Evolutionary conservation across 2,113 vertebrate genomes (phyloP), one percentile per base, ranked within the genome.

Genomic region (Cynoglossus semilaevis): DNA sequence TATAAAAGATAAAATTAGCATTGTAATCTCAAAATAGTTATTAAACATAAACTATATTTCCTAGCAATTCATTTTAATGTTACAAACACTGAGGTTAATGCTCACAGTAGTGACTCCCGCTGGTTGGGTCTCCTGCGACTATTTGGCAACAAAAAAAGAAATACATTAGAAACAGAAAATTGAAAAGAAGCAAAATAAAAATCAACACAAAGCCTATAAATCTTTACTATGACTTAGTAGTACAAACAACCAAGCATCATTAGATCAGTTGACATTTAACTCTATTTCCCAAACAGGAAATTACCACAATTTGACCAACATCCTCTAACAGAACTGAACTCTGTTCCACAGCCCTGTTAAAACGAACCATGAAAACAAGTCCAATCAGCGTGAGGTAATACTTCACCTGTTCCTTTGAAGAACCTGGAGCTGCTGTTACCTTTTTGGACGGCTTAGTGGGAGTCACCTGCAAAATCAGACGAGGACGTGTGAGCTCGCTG

Each of bases 381-480:
- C n/a, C n/a, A n/a, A n/a, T n/a, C n/a, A n/a, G n/a, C n/a, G n/a
- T n/a, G n/a, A n/a, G n/a, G n/a, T n/a, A n/a, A 29, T 29, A 29
- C 22, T 41, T 90, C 86, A 92, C 91, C 91, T 90, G 88, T n/a
- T 89, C 89, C 79, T 85, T 90, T 34, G 88, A 6, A 51, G 79
- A 85, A 76, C 86, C 88, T 11, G 88, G 76, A 72, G 78, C 58
- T n/a, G 79, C 74, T 52, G 82, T 70, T 63, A 85, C 88, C 75
- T 88, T 83, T 87, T 91, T 92, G 79, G 85, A 47, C 14, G 86
- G 66, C 87, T 91, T 92, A 63, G 85, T 84, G 29, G 90, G 66
- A 58, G 77, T 65, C 67, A 84, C 88, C 91, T 92, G 84, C 14
- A 48, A 43, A 64, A 70, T 49, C 84, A 53, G 2, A 29, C 51